Percentiles rank a stretch among this genome's conserved stretches.
Evolutionary conservation across 1,140 invertebrate species (phyloP).

Genomic region (Triops longicaudatus): DNA sequence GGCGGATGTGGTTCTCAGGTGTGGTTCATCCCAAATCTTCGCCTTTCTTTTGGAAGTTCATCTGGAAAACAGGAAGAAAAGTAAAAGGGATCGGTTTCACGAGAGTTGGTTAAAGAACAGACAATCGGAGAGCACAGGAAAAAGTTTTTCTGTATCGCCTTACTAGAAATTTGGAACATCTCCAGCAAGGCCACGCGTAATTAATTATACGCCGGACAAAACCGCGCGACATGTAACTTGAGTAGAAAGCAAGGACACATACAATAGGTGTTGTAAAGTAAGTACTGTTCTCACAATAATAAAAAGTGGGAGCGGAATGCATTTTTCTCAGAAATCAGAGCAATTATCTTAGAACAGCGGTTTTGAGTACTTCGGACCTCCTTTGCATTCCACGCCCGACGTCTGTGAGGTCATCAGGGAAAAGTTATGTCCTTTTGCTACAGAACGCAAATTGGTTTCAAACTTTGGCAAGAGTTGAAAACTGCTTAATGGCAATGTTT

Average conservation of each 20-base stretch:
- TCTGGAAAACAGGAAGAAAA: background rate
- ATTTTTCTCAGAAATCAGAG: too few relatives aligned
- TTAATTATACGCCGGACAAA: too few relatives aligned
- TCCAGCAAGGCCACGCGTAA: too few relatives aligned
- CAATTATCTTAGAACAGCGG: background rate
- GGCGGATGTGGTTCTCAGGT: background rate
- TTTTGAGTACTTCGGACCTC: background rate
- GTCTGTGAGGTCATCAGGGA: background rate
- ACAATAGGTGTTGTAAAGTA: too few relatives aligned
- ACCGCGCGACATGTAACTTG: too few relatives aligned
- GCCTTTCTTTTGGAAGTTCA: background rate
- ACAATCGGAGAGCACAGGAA: background rate
- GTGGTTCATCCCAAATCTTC: background rate
- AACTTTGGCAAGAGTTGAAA: background rate
- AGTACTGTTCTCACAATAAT: too few relatives aligned
- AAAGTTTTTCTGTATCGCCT: background rate
- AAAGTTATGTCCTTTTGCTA: background rate
- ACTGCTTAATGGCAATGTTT: background rate
- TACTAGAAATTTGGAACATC: too few relatives aligned
- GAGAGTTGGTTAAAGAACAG: background rate
- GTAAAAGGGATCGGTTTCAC: background rate
- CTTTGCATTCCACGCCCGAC: background rate
- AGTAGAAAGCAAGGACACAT: too few relatives aligned
- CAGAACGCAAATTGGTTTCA: background rate
- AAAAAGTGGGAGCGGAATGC: too few relatives aligned